A percentile compares a stretch with the other conserved stretches of the same genome.
phyloP scores from a whole-genome alignment of 1,140 invertebrate genomes.

The Drosophila malerkotliana region DNA sequence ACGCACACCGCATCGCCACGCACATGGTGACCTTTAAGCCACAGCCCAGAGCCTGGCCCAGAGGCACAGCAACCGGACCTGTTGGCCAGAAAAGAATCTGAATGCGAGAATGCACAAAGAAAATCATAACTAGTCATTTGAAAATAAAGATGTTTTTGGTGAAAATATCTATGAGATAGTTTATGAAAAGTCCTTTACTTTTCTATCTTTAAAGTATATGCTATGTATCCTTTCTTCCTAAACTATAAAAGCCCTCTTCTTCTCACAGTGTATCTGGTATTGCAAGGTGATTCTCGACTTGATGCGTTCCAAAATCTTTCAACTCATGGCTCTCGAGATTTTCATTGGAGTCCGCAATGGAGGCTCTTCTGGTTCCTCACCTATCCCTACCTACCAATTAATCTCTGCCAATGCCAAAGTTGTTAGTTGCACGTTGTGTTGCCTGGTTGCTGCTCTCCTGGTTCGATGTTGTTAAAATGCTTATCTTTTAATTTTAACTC shows the following conservation, averaged over 20 bases:
- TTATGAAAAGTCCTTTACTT: not conserved
- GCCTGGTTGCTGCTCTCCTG: slow-evolving; percentile 37
- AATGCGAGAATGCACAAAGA: slow-evolving; percentile 25
- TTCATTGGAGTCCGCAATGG: slow-evolving; percentile 28
- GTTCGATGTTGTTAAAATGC: slow-evolving; percentile 77
- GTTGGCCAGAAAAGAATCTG: slow-evolving; percentile 36
- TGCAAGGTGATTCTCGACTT: slow-evolving; percentile 76
- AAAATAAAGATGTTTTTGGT: not conserved
- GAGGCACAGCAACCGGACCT: slow-evolving; percentile 40
- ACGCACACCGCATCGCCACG: slow-evolving; percentile 26
- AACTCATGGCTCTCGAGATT: slow-evolving; percentile 74
- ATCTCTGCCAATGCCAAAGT: slow-evolving; percentile 83
- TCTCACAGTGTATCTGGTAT: slow-evolving; percentile 28
- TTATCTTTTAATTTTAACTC: slow-evolving; percentile 83
- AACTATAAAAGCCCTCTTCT: not conserved
- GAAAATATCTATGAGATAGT: not conserved
- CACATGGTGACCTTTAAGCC: slow-evolving; percentile 64
- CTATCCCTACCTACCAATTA: slow-evolving; percentile 82
- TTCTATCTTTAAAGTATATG: not conserved
- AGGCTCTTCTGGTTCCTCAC: slow-evolving; percentile 52
- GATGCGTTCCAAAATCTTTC: slow-evolving; percentile 77
- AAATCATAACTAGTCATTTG: not conserved
- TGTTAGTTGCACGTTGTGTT: slow-evolving; percentile 80
- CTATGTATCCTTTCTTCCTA: too few relatives aligned
- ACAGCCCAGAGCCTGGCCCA: slow-evolving; percentile 26